Base-by-base conservation (phyloP, 2,797 vertebrate genomes). In the Manis pentadactyla region DNA sequence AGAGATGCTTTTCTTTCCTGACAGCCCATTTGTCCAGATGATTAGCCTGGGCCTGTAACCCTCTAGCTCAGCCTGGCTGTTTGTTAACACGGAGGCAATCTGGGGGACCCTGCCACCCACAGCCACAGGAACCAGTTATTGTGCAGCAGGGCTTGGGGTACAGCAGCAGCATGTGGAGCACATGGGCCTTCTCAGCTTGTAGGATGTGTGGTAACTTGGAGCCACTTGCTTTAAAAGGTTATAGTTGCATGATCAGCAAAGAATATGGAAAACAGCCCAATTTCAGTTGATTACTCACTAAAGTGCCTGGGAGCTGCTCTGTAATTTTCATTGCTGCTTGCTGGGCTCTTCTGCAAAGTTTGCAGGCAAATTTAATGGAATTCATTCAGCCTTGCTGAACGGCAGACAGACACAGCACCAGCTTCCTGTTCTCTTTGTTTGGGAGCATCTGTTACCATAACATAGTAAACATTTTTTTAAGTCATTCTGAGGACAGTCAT, bases 381-480 rank as follows among this genome's bases (percentile, higher is more conserved):
- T 83, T 91, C 46, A 96, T 98, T 99, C 98, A 99, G 98, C 98
- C 98, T 97, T 96, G 97, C 96, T 97, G 98, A 98, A 97, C 97
- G 97, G 87, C 85, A 97, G 98, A 97, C 97, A 98, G 98, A 98
- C 97, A 94, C 97, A 97, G 96, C 96, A 98, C 75, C 81, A 95
- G 92, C 98, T 99, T 99, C 98, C 98, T 98, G 98, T 97, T 97
- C 92, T 97, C 97, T 99, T 99, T 99, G 98, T 98, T 97, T 98
- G 95, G 78, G 95, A 98, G 98, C 98, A 99, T 99, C 99, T 99
- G 98, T 98, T 99, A 98, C 96, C 98, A 98, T 79, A 98, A 97
- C 98, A 98, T 98, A 98, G 98, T 99, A 99, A 99, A 99, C 98
- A 98, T 92, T 98, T 98, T 96, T 96, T 96, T 79, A 94, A 97